Evolutionary conservation across 2,888 invertebrate genomes (phyloP).

Genomic region (Mesoligia furuncula): DNA sequence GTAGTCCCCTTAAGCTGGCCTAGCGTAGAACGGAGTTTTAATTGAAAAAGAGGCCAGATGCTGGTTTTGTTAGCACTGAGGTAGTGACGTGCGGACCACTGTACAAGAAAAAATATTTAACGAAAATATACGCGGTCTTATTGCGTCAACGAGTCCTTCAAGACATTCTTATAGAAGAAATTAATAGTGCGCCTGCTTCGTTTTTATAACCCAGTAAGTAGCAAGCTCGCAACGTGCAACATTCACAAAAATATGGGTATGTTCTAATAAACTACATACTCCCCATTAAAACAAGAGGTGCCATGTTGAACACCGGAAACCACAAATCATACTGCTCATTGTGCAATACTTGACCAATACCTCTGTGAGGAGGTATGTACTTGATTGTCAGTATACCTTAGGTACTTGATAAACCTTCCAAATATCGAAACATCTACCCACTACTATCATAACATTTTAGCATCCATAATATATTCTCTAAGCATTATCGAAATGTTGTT

Average conservation of each 20-base stretch:
- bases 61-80: background rate
- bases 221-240: accelerated
- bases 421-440: conserved; percentile 2
- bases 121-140: background rate
- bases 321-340: background rate
- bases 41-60: background rate
- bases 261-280: background rate
- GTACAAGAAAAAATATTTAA: background rate
- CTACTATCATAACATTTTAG: conserved; percentile 35
- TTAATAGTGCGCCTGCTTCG: background rate
- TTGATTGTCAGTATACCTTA: background rate
- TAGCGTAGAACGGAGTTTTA: too few relatives aligned
- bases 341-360: background rate
- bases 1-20: too few relatives aligned
- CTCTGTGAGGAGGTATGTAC: too few relatives aligned
- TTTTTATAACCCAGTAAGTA: background rate
- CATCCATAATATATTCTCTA: conserved; percentile 17
- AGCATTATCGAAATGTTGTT: conserved; percentile 36
- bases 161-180: background rate
- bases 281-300: background rate
- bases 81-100: too few relatives aligned
- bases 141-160: background rate
- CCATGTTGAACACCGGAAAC: conserved; percentile 9
- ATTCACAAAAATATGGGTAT: background rate
- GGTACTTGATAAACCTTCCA: background rate